Evolutionary conservation across 2,797 vertebrate species (phyloP).

Genomic region (Poecilia gillii): DNA sequence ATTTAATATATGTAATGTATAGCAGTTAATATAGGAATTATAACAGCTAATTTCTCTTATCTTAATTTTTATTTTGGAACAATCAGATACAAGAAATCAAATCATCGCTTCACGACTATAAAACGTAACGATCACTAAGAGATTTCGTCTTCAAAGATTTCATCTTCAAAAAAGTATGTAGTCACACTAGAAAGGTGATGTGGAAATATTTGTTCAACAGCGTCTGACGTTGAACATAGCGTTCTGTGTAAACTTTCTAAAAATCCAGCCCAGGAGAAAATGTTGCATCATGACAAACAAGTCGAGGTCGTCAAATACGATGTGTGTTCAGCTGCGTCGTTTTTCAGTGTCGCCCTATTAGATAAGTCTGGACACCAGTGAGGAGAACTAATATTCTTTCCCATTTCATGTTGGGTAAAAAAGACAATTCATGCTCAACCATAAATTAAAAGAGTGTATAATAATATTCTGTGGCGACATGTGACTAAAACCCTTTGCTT

Average conservation of each 20-base stretch:
- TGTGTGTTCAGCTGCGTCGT: slow-evolving; percentile 1
- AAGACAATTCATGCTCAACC: neutral
- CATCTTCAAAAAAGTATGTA: neutral
- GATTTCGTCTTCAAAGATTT: too few species aligned
- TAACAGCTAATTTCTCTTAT: neutral
- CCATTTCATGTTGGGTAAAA: neutral
- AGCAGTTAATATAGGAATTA: neutral
- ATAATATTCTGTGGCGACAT: neutral
- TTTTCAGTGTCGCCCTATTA: neutral
- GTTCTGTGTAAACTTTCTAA: neutral
- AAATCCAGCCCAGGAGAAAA: neutral
- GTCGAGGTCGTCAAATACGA: neutral
- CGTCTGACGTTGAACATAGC: neutral
- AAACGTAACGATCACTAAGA: neutral
- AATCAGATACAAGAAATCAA: neutral
- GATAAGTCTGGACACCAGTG: neutral
- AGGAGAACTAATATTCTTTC: neutral
- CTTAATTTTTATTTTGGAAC: neutral
- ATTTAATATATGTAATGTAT: too few species aligned
- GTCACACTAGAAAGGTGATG: neutral
- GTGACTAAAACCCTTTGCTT: neutral
- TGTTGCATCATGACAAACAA: neutral
- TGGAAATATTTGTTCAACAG: neutral
- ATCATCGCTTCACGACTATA: neutral
- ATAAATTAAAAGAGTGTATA: neutral